Percentiles rank a stretch among this genome's conserved stretches.
phyloP scores from a whole-genome alignment of 2,888 invertebrate genomes.

The Nomada lathburiana region DNA sequence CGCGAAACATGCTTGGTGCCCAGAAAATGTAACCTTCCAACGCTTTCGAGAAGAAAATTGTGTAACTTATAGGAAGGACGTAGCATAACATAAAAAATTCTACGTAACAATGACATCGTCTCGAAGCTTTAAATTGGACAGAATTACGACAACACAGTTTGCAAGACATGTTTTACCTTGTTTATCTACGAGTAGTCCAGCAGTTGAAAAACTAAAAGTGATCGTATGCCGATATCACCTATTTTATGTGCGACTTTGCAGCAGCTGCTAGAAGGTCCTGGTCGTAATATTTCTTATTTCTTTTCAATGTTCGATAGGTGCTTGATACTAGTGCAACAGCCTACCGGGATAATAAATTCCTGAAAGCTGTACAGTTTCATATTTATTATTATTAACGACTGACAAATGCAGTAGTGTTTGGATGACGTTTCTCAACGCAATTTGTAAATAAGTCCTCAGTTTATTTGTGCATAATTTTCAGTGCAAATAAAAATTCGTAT shows the following conservation, averaged over 20 bases:
- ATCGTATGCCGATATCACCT: constrained; percentile 5
- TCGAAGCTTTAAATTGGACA: constrained; percentile 28
- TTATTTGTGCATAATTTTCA: too few species aligned
- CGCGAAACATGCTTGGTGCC: too few species aligned
- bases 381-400: too few species aligned
- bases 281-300: constrained; percentile 26
- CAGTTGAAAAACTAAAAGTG: constrained; percentile 25
- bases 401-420: too few species aligned
- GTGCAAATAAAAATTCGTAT: too few species aligned
- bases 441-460: too few species aligned
- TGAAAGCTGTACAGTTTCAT: neutral
- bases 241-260: neutral
- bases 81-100: constrained; percentile 3
- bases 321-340: neutral
- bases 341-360: neutral
- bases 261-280: neutral
- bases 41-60: neutral
- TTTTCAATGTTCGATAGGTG: constrained; percentile 10
- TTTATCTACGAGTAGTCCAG: neutral
- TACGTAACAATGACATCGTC: constrained; percentile 28
- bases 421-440: too few species aligned
- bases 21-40: neutral
- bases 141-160: constrained; percentile 4
- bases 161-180: constrained; percentile 15
- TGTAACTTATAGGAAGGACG: neutral